Conservation (phyloP, 2,888 invertebrate species). For the Eupeodes latifasciatus region DNA sequence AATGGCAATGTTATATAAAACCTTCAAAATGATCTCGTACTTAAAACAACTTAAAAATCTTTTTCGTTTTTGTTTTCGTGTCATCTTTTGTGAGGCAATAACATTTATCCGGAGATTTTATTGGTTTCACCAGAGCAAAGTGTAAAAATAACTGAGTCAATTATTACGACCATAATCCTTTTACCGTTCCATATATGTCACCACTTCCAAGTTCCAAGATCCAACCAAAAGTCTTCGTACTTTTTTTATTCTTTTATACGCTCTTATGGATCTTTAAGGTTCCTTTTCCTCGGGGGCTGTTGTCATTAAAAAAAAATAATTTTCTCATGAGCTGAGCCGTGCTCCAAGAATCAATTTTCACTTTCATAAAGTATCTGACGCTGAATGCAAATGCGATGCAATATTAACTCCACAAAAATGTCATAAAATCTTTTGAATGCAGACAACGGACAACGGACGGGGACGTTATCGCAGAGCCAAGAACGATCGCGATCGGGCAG, state of each 20-base stretch:
- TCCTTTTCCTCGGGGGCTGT: conserved; percentile 13
- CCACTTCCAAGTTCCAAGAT: conserved; percentile 31
- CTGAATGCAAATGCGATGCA: conserved; percentile 65
- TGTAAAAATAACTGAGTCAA: conserved; percentile 46
- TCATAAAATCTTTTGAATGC: conserved; percentile 73
- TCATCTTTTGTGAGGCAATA: conserved; percentile 22
- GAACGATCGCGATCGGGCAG: conserved; percentile 66
- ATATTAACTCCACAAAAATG: conserved; percentile 76
- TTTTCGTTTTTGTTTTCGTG: conserved; percentile 22
- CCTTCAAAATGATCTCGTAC: conserved; percentile 2
- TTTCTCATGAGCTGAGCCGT: conserved; percentile 60
- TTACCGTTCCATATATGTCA: conserved; percentile 51
- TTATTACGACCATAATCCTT: conserved; percentile 49
- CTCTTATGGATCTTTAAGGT: neutral
- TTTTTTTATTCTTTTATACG: neutral
- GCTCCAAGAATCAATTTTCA: conserved; percentile 73
- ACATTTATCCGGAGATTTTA: conserved; percentile 33
- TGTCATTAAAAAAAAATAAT: conserved; percentile 67
- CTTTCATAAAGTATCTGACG: conserved; percentile 71
- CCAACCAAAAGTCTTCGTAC: neutral
- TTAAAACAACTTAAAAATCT: conserved; percentile 13
- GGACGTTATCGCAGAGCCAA: neutral
- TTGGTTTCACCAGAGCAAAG: conserved; percentile 30
- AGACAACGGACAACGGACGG: conserved; percentile 16
- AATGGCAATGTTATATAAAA: conserved; percentile 4